Percentiles rank a stretch among this genome's conserved stretches.
Evolutionary conservation across 2,797 vertebrate genomes (phyloP).

Genomic region (Notoglanidium macrostoma): DNA sequence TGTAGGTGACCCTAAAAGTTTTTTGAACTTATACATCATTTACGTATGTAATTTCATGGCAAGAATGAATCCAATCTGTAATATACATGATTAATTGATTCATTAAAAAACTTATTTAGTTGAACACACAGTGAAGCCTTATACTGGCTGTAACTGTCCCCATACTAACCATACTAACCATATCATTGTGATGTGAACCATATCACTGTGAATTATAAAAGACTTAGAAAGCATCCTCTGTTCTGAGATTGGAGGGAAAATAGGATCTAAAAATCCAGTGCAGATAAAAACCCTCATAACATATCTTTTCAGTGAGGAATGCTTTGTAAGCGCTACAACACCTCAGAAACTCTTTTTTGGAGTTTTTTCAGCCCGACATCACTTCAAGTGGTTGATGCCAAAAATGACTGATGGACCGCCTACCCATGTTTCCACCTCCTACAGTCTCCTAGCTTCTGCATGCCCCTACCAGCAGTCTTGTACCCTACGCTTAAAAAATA

Average conservation of each 20-base stretch:
- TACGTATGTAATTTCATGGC: neutral
- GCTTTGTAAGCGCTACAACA: neutral
- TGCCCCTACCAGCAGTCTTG: neutral
- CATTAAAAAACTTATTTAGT: neutral
- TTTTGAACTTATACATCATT: neutral
- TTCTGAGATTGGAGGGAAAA: neutral
- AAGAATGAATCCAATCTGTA: neutral
- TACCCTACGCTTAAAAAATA: neutral
- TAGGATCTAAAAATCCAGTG: neutral
- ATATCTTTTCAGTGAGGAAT: neutral
- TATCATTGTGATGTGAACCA: neutral
- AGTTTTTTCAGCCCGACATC: neutral
- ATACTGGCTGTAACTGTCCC: neutral
- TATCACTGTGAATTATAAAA: neutral
- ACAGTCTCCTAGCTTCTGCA: too few relatives aligned
- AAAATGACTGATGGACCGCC: constrained; percentile 10
- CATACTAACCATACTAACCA: neutral
- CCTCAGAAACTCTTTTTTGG: neutral
- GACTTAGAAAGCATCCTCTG: neutral
- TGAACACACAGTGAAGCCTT: neutral
- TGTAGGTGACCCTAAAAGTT: neutral
- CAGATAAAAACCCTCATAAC: neutral
- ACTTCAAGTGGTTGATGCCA: neutral
- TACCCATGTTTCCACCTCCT: constrained; percentile 8
- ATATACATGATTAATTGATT: neutral